These are phyloP conservation scores for Lordiphosa fenestrarum DNA, from an alignment of 2,888 invertebrate species.

Conservation along the genomic window DNA sequence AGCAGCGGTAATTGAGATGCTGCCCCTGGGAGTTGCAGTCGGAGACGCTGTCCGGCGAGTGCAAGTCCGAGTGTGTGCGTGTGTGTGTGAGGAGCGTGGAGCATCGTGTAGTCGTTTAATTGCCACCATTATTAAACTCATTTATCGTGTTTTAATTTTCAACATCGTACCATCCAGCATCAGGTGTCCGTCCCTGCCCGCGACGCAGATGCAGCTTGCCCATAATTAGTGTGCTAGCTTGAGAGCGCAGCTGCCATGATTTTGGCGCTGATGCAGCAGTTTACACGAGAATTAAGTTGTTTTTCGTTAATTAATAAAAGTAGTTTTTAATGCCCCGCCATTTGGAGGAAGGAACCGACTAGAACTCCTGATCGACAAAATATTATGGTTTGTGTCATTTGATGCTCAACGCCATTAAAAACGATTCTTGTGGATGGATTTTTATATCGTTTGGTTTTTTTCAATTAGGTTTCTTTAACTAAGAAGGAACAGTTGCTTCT, in stretches of 20 bases:
- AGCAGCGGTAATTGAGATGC: constrained; percentile 68
- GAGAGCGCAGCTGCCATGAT: constrained; percentile 65
- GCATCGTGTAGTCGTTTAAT: constrained; percentile 65
- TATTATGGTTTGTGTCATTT: too few species aligned
- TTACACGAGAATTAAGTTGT: constrained; percentile 73
- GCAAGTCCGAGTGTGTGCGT: not conserved
- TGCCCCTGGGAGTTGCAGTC: constrained; percentile 29
- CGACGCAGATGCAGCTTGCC: constrained; percentile 26
- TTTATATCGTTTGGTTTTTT: too few species aligned
- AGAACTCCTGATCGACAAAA: too few species aligned
- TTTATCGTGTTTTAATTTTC: constrained; percentile 75
- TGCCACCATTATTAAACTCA: constrained; percentile 77
- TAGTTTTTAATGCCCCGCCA: constrained; percentile 69
- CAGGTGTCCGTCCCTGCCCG: constrained; percentile 25
- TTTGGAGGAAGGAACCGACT: constrained; percentile 15
- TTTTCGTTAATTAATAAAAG: constrained; percentile 72
- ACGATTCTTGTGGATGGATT: too few species aligned
- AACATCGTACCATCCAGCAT: constrained; percentile 41
- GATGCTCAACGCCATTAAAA: too few species aligned
- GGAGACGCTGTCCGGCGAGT: not conserved
- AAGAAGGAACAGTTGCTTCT: too few species aligned
- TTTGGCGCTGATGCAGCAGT: constrained; percentile 68
- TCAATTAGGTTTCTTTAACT: too few species aligned
- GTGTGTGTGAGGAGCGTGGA: constrained; percentile 30
- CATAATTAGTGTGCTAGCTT: constrained; percentile 60